A percentile compares a stretch with the other conserved stretches of the same genome.
Evolutionary conservation across 2,888 invertebrate species (phyloP).

Genomic region (Eupithecia vulgata): DNA sequence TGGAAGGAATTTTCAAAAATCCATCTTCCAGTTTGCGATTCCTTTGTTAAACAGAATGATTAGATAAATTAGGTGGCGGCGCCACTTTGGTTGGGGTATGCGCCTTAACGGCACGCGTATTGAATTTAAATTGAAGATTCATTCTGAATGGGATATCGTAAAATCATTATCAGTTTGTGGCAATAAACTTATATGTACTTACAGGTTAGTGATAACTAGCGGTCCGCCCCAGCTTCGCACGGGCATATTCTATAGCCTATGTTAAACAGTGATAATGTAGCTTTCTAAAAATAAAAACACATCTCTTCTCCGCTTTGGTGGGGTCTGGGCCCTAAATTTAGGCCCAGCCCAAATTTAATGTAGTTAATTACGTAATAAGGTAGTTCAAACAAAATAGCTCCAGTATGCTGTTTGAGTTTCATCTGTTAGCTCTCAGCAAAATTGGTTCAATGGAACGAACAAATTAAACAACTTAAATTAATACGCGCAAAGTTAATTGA

Average conservation of each 20-base stretch:
- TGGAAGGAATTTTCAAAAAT: no score
- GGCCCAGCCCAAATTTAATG: neutral
- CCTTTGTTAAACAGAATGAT: no score
- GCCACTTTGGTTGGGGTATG: no score
- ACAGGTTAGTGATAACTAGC: no score
- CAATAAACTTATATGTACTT: no score
- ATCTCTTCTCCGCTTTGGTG: no score
- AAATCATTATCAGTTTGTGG: neutral
- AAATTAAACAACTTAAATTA: slow-evolving; percentile 13
- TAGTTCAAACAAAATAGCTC: slow-evolving; percentile 10
- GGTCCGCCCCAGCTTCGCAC: no score
- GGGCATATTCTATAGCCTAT: neutral
- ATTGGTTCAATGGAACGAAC: slow-evolving; percentile 8
- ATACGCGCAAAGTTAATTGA: slow-evolving; percentile 3
- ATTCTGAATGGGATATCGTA: neutral
- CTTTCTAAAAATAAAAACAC: no score
- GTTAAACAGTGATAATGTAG: no score
- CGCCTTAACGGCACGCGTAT: neutral
- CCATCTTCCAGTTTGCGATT: no score
- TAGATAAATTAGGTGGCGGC: no score
- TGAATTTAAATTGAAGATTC: slow-evolving; percentile 1
- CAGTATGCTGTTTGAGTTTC: slow-evolving; percentile 1
- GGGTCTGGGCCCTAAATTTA: neutral
- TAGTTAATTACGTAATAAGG: neutral
- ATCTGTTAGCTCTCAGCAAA: neutral